Percentiles rank a stretch among this genome's conserved stretches.
Evolutionary conservation across 2,797 vertebrate species (phyloP).

Genomic region (Gymnoscopelus braueri): DNA sequence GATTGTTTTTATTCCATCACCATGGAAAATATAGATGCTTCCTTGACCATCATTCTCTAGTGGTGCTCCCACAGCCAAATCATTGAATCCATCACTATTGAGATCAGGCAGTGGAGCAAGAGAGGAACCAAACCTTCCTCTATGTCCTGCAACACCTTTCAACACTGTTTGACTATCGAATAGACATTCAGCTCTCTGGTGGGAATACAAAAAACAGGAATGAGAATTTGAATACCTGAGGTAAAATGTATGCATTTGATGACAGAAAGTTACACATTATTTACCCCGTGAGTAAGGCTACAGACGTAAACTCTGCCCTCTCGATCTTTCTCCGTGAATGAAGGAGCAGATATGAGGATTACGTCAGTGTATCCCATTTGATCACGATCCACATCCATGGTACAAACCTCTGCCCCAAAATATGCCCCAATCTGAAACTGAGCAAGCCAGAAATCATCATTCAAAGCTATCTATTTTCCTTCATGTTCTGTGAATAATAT

Average conservation of each 20-base stretch:
- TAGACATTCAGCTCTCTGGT: conserved; percentile 51
- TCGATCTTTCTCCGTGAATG: conserved; percentile 63
- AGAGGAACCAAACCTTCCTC: conserved; percentile 79
- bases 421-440: conserved; percentile 86
- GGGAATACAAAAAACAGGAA: conserved; percentile 5
- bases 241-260: neutral
- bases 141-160: conserved; percentile 51
- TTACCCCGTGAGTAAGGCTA: conserved; percentile 52
- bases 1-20: conserved; percentile 49
- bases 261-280: neutral
- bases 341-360: conserved; percentile 86
- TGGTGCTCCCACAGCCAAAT: conserved; percentile 82
- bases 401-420: conserved; percentile 86
- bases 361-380: conserved; percentile 62
- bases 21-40: conserved; percentile 81
- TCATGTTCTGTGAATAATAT: neutral
- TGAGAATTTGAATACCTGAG: neutral
- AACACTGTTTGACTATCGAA: conserved; percentile 47
- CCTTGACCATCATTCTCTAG: conserved; percentile 78
- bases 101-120: conserved; percentile 78
- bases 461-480: neutral
- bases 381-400: conserved; percentile 76
- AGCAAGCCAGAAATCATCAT: conserved; percentile 6
- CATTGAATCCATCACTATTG: conserved; percentile 64
- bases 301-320: conserved; percentile 81